These are phyloP conservation scores for Acanthosoma haemorrhoidale DNA, from an alignment of 2,888 invertebrate genomes.

Conservation along the genomic window DNA sequence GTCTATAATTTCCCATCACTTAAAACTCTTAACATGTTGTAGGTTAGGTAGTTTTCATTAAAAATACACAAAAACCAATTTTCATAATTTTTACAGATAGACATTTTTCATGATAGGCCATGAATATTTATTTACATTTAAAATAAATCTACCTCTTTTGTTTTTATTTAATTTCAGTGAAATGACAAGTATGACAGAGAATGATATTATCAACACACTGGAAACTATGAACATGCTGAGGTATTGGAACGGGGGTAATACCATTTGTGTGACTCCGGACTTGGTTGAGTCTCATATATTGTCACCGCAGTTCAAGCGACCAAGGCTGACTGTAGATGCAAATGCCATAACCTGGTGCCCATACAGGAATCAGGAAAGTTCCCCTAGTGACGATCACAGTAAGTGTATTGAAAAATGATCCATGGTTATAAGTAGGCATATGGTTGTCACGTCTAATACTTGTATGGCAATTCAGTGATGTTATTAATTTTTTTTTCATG, in stretches of 20 bases:
- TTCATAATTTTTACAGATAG: too few relatives aligned
- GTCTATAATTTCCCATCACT: too few relatives aligned
- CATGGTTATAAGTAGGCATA: too few relatives aligned
- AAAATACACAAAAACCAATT: too few relatives aligned
- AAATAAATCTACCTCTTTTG: too few relatives aligned
- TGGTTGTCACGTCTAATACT: too few relatives aligned
- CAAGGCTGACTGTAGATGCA: constrained; percentile 77
- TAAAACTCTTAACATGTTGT: too few relatives aligned
- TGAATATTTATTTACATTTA: too few relatives aligned
- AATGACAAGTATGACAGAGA: constrained; percentile 91
- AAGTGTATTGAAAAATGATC: not conserved
- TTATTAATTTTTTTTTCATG: too few relatives aligned
- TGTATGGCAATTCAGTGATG: too few relatives aligned
- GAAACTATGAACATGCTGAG: constrained; percentile 98
- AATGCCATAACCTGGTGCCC: constrained; percentile 82
- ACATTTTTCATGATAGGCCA: too few relatives aligned
- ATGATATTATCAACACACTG: constrained; percentile 89
- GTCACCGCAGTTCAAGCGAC: constrained; percentile 85
- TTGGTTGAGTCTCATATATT: constrained; percentile 87
- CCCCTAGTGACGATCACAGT: not conserved
- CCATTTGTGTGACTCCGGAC: constrained; percentile 95
- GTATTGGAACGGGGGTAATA: constrained; percentile 96
- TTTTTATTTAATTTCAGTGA: constrained; percentile 53
- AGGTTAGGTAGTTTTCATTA: too few relatives aligned
- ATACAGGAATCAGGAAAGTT: constrained; percentile 42